These are phyloP conservation scores for Amia ocellicauda DNA, from an alignment of 2,113 vertebrate species.

Conservation along the genomic window DNA sequence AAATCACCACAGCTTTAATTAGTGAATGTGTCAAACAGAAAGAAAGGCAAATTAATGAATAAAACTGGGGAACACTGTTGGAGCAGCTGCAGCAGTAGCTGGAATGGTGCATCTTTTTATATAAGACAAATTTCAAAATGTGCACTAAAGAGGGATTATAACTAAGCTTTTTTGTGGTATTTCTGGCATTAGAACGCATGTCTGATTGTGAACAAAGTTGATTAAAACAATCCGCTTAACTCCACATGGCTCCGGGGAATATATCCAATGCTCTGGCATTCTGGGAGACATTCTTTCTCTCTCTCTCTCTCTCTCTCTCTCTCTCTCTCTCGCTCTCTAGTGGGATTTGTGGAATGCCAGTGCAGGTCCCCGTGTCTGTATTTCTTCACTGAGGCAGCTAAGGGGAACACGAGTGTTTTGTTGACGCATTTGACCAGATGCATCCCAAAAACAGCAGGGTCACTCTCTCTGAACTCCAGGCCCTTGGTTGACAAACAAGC, in stretches of 20 bases:
- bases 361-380: not conserved
- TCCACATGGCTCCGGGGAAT: not conserved
- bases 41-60: no score
- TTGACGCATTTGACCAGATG: not conserved
- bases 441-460: not conserved
- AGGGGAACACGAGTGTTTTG: not conserved
- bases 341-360: not conserved
- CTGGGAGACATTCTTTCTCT: not conserved
- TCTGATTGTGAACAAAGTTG: not conserved
- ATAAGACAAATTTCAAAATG: no score
- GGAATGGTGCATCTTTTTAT: no score
- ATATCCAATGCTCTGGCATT: not conserved
- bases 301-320: no score
- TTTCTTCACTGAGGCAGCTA: not conserved
- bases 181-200: not conserved
- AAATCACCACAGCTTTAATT: no score
- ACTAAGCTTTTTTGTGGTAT: not conserved
- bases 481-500: not conserved
- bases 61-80: no score
- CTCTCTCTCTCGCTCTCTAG: no score
- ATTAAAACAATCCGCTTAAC: not conserved
- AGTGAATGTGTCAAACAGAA: no score
- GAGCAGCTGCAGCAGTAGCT: no score
- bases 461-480: not conserved
- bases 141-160: no score